Percentiles rank a stretch among this genome's conserved stretches.
These are phyloP conservation scores for Pseudonaja textilis DNA, from an alignment of 2,113 vertebrate species.

Conservation along the genomic window DNA sequence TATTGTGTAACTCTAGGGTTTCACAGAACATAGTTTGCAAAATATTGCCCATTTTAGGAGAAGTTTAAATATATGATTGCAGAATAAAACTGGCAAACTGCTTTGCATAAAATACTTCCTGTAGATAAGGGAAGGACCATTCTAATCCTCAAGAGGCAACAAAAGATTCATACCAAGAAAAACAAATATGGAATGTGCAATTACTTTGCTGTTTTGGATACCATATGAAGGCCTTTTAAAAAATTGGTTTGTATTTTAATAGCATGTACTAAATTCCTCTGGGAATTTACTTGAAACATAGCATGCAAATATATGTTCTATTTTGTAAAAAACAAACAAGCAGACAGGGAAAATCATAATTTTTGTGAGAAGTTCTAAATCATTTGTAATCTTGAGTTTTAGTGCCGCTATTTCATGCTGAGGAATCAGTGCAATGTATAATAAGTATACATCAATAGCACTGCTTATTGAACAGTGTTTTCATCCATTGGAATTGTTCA, in stretches of 20 bases:
- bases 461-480: neutral
- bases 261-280: neutral
- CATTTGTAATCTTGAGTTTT: neutral
- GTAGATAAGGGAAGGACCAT: neutral
- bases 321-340: neutral
- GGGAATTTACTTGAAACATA: neutral
- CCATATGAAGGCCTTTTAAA: neutral
- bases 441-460: neutral
- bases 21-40: neutral
- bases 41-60: rapidly evolving
- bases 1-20: neutral
- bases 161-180: neutral
- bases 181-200: neutral
- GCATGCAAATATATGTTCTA: neutral
- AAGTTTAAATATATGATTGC: rapidly evolving
- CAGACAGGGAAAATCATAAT: neutral
- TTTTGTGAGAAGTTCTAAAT: neutral
- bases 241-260: neutral
- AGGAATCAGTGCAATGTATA: too few relatives aligned
- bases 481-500: neutral
- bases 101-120: neutral
- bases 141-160: neutral
- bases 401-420: neutral
- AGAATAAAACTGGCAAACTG: neutral
- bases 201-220: neutral